phyloP scores from a whole-genome alignment of 2,113 vertebrate genomes.

The Nematolebias whitei region DNA sequence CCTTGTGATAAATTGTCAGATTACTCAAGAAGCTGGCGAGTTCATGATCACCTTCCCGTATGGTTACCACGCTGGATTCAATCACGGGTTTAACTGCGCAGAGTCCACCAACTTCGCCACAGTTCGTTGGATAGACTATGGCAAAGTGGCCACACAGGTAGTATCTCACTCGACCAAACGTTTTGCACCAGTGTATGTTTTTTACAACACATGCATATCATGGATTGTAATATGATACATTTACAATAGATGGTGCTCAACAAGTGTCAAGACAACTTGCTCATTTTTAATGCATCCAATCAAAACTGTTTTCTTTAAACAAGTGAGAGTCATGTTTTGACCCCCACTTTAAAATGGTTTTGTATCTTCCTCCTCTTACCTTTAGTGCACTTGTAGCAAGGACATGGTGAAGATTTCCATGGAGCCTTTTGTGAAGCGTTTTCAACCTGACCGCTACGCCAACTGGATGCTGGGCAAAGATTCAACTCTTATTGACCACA shows the following conservation, averaged over 20 bases:
- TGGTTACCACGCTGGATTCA: conserved; percentile 97
- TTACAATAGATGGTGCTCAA: neutral
- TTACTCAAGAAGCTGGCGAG: conserved; percentile 96
- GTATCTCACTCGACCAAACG: neutral
- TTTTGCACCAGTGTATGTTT: neutral
- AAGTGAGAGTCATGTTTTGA: no score
- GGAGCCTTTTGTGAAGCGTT: conserved; percentile 95
- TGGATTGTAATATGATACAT: neutral
- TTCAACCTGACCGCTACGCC: conserved; percentile 94
- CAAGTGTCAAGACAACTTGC: neutral
- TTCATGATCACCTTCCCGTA: conserved; percentile 99
- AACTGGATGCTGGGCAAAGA: conserved; percentile 96
- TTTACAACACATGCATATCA: no score
- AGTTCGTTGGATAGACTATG: conserved; percentile 97
- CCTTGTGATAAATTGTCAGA: conserved; percentile 73
- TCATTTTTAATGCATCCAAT: neutral
- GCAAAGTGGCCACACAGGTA: conserved; percentile 90
- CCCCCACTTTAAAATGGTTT: neutral
- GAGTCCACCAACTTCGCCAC: conserved; percentile 98
- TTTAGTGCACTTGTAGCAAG: conserved; percentile 93
- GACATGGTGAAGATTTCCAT: conserved; percentile 99
- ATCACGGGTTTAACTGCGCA: conserved; percentile 98
- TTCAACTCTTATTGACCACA: conserved; percentile 88
- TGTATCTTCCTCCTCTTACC: neutral
- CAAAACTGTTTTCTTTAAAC: neutral